These are phyloP conservation scores for Dicrurus megarhynchus DNA, from an alignment of 2,113 vertebrate species.

Conservation along the genomic window DNA sequence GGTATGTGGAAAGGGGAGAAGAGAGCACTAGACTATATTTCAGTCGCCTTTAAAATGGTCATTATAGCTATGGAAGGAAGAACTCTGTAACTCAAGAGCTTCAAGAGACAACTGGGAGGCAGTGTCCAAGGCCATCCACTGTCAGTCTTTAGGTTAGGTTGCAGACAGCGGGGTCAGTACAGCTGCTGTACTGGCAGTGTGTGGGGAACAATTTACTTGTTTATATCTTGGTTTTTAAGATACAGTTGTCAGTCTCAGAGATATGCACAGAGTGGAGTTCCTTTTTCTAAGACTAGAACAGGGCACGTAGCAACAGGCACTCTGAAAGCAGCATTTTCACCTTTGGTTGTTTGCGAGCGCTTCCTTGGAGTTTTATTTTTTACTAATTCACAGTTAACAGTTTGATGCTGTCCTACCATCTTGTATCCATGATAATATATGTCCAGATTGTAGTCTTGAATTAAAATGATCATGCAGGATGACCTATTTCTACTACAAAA, in stretches of 20 bases:
- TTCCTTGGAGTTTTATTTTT: background rate
- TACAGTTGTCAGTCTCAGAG: background rate
- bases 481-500: background rate
- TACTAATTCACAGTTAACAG: background rate
- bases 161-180: rapidly evolving
- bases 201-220: background rate
- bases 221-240: background rate
- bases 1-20: background rate
- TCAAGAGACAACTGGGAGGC: background rate
- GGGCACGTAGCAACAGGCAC: background rate
- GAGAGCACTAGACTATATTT: background rate
- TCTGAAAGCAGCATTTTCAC: background rate
- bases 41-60: background rate
- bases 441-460: background rate
- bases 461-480: background rate
- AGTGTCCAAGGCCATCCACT: background rate
- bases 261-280: background rate
- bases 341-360: background rate
- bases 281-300: background rate
- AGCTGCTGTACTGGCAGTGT: background rate
- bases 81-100: rapidly evolving
- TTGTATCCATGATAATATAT: background rate
- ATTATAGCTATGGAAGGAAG: background rate
- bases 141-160: background rate
- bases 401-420: background rate